A percentile compares a stretch with the other conserved stretches of the same genome.
phyloP scores from a whole-genome alignment of 2,797 vertebrate genomes.

The Gallinago solitaria region DNA sequence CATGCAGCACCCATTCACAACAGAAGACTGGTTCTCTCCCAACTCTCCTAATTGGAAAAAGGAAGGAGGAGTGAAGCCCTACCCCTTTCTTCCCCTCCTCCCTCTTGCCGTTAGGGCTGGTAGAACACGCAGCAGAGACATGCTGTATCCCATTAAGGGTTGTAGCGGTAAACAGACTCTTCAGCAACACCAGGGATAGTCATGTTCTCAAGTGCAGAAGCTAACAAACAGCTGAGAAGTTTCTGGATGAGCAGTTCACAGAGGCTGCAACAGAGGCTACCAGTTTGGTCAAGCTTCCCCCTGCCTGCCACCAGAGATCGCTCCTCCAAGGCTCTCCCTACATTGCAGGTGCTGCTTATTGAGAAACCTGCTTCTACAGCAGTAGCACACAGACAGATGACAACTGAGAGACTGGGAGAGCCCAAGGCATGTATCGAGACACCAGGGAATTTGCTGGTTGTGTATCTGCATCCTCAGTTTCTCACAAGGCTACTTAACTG shows the following conservation, averaged over 20 bases:
- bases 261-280: not conserved
- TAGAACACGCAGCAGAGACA: not conserved
- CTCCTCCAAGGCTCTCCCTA: not conserved
- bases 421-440: not conserved
- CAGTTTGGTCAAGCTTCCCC: not conserved
- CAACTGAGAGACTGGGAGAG: not conserved
- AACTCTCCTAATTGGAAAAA: not conserved
- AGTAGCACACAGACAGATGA: not conserved
- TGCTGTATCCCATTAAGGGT: constrained; percentile 17
- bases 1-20: not conserved
- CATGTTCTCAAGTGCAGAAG: constrained; percentile 26
- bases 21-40: not conserved
- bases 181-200: constrained; percentile 29
- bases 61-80: not conserved
- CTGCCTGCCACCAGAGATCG: not conserved
- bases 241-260: constrained; percentile 50
- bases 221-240: constrained; percentile 17
- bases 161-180: constrained; percentile 35
- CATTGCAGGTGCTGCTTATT: not conserved
- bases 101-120: not conserved
- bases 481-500: not conserved
- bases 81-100: not conserved
- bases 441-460: not conserved
- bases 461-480: not conserved
- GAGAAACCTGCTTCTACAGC: not conserved